Conservation (phyloP, 2,113 vertebrate genomes). For the Taxidea taxus region DNA sequence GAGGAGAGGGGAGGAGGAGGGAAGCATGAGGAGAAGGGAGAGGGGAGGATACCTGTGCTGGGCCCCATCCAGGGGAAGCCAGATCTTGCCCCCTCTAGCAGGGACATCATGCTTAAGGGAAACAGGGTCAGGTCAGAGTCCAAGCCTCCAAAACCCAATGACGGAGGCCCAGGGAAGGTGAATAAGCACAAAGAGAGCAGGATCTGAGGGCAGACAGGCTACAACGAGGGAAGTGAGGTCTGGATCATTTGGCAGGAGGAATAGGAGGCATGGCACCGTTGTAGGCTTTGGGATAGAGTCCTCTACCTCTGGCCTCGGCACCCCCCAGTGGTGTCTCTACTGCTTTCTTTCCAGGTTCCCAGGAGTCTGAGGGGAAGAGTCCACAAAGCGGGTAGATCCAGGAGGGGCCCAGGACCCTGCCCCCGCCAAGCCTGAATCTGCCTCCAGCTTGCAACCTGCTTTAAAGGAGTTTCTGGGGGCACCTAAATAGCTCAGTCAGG, state of each 20-base stretch:
- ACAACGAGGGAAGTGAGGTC: neutral
- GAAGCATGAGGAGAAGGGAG: too few relatives aligned
- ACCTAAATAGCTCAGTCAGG: too few relatives aligned
- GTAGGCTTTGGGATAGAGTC: neutral
- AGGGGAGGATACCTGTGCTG: neutral
- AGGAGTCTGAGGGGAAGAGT: neutral
- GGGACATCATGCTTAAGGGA: neutral
- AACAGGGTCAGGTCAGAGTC: neutral
- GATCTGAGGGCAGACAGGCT: neutral
- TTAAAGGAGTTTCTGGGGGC: neutral
- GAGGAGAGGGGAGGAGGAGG: neutral
- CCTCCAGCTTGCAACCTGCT: neutral
- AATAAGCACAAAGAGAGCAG: neutral
- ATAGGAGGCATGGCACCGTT: neutral
- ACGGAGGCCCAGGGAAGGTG: neutral
- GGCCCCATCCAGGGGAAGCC: neutral
- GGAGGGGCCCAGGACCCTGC: neutral
- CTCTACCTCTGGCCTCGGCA: neutral
- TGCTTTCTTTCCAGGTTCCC: neutral
- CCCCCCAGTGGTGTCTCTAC: fast-evolving
- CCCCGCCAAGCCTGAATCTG: neutral
- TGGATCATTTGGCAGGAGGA: neutral
- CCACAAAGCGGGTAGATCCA: neutral
- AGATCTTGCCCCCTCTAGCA: neutral
- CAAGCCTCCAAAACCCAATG: neutral